Base-by-base conservation (phyloP, 1,140 invertebrate species). In the Drosophila trapezifrons region DNA sequence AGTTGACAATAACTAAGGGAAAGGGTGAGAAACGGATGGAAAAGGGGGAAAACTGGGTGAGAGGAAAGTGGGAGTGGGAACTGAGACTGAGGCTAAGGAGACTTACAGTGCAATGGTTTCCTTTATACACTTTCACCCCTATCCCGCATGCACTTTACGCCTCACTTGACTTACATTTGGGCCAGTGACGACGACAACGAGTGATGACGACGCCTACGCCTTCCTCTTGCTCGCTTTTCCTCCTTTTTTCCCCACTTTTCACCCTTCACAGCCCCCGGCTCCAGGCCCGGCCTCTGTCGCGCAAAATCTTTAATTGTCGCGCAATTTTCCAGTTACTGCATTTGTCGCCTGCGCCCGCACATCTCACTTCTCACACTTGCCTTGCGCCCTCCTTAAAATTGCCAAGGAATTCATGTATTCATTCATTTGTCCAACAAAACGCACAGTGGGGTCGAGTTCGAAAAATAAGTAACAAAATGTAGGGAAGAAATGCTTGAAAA, bases 291-390 rank as follows among this genome's bases (percentile, higher is more conserved):
- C 2, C 22, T 29, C 27, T 22, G 62, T 35, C 46, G 73, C 59
- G 80, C 74, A 89, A 90, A 89, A 89, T 89, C 84, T 89, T 89
- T 89, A 89, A 89, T 89, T 89, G 84, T 89, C 84, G 84, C 84
- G 84, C 84, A 89, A 89, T 89, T 89, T 89, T 89, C 84, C 84
- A 89, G 84, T 89, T 90, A 90, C 80, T 89, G 85, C 84, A 89
- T 87, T 87, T 83, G 71, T 73, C 67, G 62, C 78, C 29, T 69
- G 49, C 49, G 38, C 74, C 73, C 63, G 43, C 62, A 75, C 56
- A 62, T 72, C 65, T 52, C 37, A 46, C 49, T 42, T 47, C 59
- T 27, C 27, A 35, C 66, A 71, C 54, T 60, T 46, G 20, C 55
- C 38, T 10, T 29, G 18, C 37, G 17, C 47, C 22, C 38, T 13